Percentiles rank a stretch among this genome's conserved stretches.
Evolutionary conservation across 2,113 vertebrate genomes (phyloP).

Genomic region (Empidonax alnorum): DNA sequence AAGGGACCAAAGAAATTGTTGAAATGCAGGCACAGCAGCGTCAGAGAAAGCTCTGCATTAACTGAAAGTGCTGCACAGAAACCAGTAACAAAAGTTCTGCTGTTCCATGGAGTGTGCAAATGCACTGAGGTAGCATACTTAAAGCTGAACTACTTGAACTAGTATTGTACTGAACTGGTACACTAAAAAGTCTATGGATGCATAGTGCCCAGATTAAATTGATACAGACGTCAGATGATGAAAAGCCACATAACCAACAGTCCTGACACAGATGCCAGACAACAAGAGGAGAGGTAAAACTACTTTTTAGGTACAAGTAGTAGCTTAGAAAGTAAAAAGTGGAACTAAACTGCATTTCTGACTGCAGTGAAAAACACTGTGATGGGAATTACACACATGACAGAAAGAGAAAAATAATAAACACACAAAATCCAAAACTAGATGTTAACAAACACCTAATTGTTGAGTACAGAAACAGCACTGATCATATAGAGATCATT

Average conservation of each 20-base stretch:
- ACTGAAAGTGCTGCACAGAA: neutral
- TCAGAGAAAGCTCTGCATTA: neutral
- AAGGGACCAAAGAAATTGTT: neutral
- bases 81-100: neutral
- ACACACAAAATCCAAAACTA: neutral
- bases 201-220: neutral
- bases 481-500: neutral
- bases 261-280: rapidly evolving
- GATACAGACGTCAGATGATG: neutral
- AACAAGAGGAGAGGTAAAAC: neutral
- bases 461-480: neutral
- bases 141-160: neutral
- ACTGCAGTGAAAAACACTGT: neutral
- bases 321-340: neutral
- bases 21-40: neutral
- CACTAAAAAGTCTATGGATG: neutral
- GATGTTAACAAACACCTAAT: neutral
- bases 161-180: neutral
- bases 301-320: neutral
- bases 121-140: neutral
- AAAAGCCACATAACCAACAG: neutral
- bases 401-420: neutral
- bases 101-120: neutral
- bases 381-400: neutral
- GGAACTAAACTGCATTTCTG: neutral